Base-by-base conservation (phyloP, 2,113 vertebrate species). In the Cricetomys ansorgei region DNA sequence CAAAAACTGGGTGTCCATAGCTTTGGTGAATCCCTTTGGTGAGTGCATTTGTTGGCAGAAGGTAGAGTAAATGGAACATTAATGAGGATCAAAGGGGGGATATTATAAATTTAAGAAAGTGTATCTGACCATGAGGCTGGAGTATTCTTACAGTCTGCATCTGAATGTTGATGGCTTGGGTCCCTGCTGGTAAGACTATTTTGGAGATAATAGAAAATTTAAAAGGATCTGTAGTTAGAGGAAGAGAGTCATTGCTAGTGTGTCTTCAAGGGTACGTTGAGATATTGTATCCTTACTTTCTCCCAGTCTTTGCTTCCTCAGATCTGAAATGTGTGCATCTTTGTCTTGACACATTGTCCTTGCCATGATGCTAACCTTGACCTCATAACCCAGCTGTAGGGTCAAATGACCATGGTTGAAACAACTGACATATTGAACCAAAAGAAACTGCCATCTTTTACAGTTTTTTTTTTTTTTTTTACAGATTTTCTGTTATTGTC, bases 101-200 rank as follows among this genome's bases (percentile, higher is more conserved):
- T 0, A 7, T 21, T 0, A 7, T 21, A 50, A 8, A 8, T 45
- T 45, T 75, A 75, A 50, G n/a, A 21, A 70, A 48, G 7, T 40
- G 72, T 45, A 55, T 19, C 31, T 70, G 21, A 27, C 53, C 0
- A 3, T 59, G 10, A 65, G 13, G 31, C 3, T 40, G 9, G 1
- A n/a, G 31, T 34, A 31, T 27, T 48, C 9, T 50, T 77, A 48
- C 31, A 79, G 48, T 17, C 5, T 34, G 6, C 2, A 31, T 77
- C 12, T 77, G 45, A 4, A 50, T 77, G 45, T 45, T 45, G 73
- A 48, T n/a, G 7, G 3, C 16, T 37, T 53, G 8, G 25, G 7
- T 2, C 7, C 29, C 76, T 29, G 7, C 7, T 55, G 6, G 48
- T 1, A 4, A 31, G 13, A 25, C 29, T 77, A 34, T 77, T 48